These are phyloP conservation scores for Thyatira batis DNA, from an alignment of 2,888 invertebrate genomes.

Conservation along the genomic window DNA sequence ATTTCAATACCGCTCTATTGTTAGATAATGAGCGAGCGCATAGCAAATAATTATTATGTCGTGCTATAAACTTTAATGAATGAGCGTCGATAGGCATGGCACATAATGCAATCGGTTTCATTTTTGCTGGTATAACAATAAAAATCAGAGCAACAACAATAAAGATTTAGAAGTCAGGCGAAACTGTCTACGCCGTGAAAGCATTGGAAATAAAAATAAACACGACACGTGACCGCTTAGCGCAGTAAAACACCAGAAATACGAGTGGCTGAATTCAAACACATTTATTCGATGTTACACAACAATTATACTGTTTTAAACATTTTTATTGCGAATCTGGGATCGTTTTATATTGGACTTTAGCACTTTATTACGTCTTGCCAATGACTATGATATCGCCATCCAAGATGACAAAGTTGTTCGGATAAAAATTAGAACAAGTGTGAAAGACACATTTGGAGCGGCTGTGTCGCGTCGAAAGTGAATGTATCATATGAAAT, in stretches of 20 bases:
- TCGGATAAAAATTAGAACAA: constrained; percentile 5
- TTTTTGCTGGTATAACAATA: neutral
- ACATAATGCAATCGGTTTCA: neutral
- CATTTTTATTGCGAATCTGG: constrained; percentile 32
- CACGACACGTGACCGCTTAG: constrained; percentile 50
- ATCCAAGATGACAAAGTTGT: constrained; percentile 12
- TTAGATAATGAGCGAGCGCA: neutral
- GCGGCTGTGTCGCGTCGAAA: neutral
- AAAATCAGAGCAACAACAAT: constrained; percentile 19
- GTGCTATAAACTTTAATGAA: neutral
- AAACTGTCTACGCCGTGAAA: constrained; percentile 22
- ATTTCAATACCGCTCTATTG: neutral
- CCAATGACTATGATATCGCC: constrained; percentile 30
- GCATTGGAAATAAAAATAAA: constrained; percentile 61
- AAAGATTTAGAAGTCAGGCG: constrained; percentile 21
- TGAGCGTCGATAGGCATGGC: neutral
- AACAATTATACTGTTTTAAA: constrained; percentile 31
- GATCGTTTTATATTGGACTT: constrained; percentile 36
- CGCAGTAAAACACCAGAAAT: constrained; percentile 51
- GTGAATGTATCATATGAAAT: neutral
- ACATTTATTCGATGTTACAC: constrained; percentile 38
- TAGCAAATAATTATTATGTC: neutral
- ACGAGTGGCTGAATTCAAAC: constrained; percentile 44
- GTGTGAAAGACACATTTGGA: constrained; percentile 6
- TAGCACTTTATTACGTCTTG: constrained; percentile 35